These are phyloP conservation scores for Pachypsylla venusta DNA, from an alignment of 1,140 invertebrate species.

Conservation along the genomic window DNA sequence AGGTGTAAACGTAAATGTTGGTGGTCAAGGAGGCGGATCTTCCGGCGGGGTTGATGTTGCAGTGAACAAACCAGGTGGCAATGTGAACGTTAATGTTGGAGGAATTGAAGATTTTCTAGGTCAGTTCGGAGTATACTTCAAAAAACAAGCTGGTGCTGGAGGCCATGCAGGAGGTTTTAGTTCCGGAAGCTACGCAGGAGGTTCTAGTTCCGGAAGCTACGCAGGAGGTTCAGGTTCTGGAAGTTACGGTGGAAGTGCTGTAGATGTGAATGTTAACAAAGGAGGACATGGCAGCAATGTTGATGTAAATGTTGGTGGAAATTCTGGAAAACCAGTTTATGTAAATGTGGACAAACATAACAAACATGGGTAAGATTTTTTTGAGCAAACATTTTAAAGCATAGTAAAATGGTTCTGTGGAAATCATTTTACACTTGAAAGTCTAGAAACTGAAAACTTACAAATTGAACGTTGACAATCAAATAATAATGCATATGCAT, in stretches of 20 bases:
- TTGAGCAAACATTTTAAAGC: too few species aligned
- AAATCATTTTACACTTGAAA: too few species aligned
- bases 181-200: too few species aligned
- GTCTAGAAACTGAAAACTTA: too few species aligned
- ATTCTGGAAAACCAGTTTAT: background rate
- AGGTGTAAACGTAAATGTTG: background rate
- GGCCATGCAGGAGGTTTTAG: too few species aligned
- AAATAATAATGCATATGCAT: too few species aligned
- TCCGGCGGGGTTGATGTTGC: background rate
- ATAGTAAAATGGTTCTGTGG: too few species aligned
- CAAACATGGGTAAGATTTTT: background rate
- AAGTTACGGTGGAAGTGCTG: background rate
- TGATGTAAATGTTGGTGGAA: conserved; percentile 4
- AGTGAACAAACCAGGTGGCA: background rate
- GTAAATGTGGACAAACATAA: background rate
- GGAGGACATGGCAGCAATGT: background rate
- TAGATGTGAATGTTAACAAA: background rate
- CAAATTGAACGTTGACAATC: too few species aligned
- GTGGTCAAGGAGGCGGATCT: background rate
- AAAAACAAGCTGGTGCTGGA: background rate
- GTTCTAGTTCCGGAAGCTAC: too few species aligned
- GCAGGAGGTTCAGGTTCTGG: too few species aligned
- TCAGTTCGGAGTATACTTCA: conserved; percentile 2
- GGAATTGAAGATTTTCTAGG: background rate
- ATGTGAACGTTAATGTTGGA: background rate